These are phyloP conservation scores for Heterotilapia buettikoferi DNA, from an alignment of 2,113 vertebrate genomes.

Conservation along the genomic window DNA sequence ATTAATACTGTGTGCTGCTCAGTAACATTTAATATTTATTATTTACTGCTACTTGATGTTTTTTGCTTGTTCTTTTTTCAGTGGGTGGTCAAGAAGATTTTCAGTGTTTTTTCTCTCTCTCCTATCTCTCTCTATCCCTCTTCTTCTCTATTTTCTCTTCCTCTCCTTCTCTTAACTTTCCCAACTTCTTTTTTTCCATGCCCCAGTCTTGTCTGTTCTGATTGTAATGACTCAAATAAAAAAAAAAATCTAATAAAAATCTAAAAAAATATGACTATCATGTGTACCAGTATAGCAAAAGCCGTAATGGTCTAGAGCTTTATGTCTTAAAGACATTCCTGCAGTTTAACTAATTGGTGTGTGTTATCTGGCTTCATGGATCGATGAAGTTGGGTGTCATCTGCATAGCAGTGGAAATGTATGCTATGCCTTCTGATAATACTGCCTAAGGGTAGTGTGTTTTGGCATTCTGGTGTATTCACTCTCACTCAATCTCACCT, in stretches of 20 bases:
- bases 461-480: neutral
- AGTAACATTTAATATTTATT: neutral
- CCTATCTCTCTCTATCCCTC: neutral
- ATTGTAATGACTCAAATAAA: neutral
- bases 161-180: neutral
- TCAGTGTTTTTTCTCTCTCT: neutral
- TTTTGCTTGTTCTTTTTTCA: neutral
- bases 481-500: neutral
- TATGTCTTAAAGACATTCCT: neutral
- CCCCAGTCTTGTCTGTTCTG: neutral
- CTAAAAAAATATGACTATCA: neutral
- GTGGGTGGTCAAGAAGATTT: neutral
- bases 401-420: neutral
- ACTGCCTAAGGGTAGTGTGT: neutral
- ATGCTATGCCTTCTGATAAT: neutral
- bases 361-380: neutral
- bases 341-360: neutral
- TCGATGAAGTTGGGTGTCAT: neutral
- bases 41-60: neutral
- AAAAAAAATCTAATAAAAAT: neutral
- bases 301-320: neutral
- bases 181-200: neutral
- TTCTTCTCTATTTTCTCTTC: neutral
- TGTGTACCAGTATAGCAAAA: neutral
- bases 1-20: neutral